Evolutionary conservation across 2,113 vertebrate genomes (phyloP).

Genomic region (Python bivittatus): DNA sequence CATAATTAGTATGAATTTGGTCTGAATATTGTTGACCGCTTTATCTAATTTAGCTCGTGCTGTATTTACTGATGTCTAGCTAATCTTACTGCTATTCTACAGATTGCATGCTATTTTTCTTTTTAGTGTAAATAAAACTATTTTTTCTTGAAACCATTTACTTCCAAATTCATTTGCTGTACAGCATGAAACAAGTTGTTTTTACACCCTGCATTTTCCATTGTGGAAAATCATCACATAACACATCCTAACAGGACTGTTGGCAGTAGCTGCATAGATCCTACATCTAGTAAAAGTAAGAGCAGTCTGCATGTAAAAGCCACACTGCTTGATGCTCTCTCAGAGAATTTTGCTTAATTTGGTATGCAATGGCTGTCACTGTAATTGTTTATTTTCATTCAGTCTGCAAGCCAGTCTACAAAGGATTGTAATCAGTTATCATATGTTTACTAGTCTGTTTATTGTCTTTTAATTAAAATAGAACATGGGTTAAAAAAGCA

Average conservation of each 20-base stretch:
- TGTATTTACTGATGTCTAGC: not conserved
- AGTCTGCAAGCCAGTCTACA: not conserved
- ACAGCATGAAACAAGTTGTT: not conserved
- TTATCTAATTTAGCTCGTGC: slow-evolving; percentile 12
- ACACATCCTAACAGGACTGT: not conserved
- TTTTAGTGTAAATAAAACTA: not conserved
- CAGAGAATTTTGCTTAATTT: not conserved
- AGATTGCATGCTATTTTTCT: not conserved
- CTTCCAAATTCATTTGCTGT: not conserved
- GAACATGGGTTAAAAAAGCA: not conserved
- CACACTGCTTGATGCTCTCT: not conserved
- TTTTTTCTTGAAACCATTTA: not conserved
- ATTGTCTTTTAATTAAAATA: not conserved
- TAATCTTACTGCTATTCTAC: slow-evolving; percentile 4
- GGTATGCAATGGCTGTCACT: not conserved
- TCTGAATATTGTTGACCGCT: slow-evolving; percentile 1
- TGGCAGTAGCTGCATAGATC: not conserved
- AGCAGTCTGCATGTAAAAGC: not conserved
- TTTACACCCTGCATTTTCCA: not conserved
- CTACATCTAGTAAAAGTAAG: not conserved
- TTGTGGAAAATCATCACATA: not conserved
- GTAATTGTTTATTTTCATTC: not conserved
- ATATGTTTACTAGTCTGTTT: not conserved
- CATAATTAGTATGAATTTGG: slow-evolving; percentile 36
- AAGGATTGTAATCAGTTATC: not conserved